A percentile compares a stretch with the other conserved stretches of the same genome.
Conservation (phyloP, 2,888 invertebrate species). For the Pardosa pseudoannulata region DNA sequence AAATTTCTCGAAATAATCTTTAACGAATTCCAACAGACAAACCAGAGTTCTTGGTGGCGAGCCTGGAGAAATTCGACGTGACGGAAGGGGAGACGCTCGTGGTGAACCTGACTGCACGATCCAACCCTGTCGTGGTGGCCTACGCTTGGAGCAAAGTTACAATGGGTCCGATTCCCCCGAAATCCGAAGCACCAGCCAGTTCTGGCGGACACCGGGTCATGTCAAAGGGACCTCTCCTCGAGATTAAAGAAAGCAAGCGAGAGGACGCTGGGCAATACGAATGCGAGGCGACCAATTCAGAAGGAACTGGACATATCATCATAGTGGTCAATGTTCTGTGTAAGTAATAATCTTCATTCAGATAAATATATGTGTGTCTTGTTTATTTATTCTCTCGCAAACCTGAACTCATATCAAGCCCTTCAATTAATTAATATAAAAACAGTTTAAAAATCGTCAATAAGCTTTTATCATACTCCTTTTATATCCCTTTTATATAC, state of each 20-base stretch:
- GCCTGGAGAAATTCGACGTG: conserved; percentile 77
- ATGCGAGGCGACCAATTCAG: conserved; percentile 91
- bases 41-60: conserved; percentile 77
- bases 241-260: conserved; percentile 87
- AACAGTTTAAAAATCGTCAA: no score
- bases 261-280: conserved; percentile 91
- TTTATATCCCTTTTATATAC: no score
- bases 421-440: no score
- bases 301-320: conserved; percentile 87
- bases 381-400: no score
- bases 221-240: conserved; percentile 81
- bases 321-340: conserved; percentile 89
- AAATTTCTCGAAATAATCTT: no score
- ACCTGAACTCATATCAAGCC: no score
- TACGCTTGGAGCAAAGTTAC: conserved; percentile 87
- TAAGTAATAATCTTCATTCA: conserved; percentile 75
- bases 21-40: conserved; percentile 77
- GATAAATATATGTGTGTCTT: no score
- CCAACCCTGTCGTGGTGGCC: conserved; percentile 88
- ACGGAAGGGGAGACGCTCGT: conserved; percentile 87
- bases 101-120: conserved; percentile 87
- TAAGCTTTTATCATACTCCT: no score
- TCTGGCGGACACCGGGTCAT: conserved; percentile 43
- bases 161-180: conserved; percentile 80
- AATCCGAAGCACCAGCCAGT: not conserved